Conservation (phyloP, 2,888 invertebrate genomes). For the Gari tellinella region DNA sequence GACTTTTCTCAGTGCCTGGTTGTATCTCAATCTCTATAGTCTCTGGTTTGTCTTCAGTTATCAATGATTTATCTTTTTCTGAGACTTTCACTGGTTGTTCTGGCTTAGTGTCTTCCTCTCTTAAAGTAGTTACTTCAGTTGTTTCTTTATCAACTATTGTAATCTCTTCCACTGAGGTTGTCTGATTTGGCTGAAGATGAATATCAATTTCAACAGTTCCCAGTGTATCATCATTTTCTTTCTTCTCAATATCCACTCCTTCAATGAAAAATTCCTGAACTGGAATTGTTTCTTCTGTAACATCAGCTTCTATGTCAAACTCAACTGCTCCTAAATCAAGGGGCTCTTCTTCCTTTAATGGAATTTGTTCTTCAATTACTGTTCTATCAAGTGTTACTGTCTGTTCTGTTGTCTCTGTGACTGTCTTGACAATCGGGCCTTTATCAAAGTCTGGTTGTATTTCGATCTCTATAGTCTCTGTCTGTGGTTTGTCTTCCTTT, state of each 20-base stretch:
- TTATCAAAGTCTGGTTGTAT: constrained; percentile 29
- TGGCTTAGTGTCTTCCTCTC: no score
- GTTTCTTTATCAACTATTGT: no score
- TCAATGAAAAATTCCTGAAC: no score
- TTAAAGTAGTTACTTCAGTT: no score
- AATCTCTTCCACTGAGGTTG: constrained; percentile 9
- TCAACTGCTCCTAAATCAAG: constrained; percentile 23
- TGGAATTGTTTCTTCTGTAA: neutral
- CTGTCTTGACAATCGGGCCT: constrained; percentile 8
- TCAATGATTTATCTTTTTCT: no score
- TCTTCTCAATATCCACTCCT: no score
- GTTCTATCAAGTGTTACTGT: neutral
- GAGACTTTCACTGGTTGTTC: no score
- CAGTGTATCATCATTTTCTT: no score
- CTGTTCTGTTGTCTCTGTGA: no score
- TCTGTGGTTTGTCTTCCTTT: constrained; percentile 2
- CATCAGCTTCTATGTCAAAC: constrained; percentile 12
- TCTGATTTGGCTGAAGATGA: neutral
- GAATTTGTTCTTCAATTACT: constrained; percentile 4
- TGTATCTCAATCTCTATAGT: constrained; percentile 1
- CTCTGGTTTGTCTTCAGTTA: neutral
- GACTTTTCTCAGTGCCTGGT: neutral
- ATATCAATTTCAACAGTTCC: constrained; percentile 5
- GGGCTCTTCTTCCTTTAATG: neutral
- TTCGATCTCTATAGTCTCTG: constrained; percentile 31